Base-by-base conservation (phyloP, 2,888 invertebrate genomes). In the Poecilobothrus nobilitatus region DNA sequence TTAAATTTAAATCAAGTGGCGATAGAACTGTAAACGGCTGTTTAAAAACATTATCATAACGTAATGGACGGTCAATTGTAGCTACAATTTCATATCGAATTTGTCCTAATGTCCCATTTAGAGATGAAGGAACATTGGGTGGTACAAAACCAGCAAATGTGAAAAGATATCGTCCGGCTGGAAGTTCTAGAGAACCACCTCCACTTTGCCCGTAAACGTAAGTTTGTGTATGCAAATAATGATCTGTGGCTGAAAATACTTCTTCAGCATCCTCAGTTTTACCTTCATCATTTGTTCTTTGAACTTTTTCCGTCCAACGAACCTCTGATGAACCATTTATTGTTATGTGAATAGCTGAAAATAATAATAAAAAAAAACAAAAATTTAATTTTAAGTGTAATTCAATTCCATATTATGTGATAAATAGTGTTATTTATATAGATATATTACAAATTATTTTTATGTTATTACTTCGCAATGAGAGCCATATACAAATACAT, bases 1-100 rank as follows among this genome's bases (percentile, higher is more conserved):
- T 88, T 69, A 85, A 83, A 81, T 94, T 94, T 71, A 95, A 84
- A 81, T 94, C 94, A 74, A 91, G 84, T 12, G 89, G 87, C 70
- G 90, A 88, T 68, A 92, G 85, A 12, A 95, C 89, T 44, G 91
- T 91, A 76, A 94, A 93, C 6, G 89, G 87, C 77, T 86, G 86
- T 79, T 91, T 91, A n/a, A 88, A 88, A 71, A 89, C 90, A 74
- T 91, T 90, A 80, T 94, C 92, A 80, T 91, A 91, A 74, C 91
- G 91, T 89, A 92, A 92, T 4, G 94, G 92, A 12, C 92, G 85
- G 79, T 94, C 94, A 33, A 95, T 83, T 1, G 87, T 88, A 15
- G 90, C 88, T 77, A 89, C 90, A 10, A 92, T 86, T 18, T 88
- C 89, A 76, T 94, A 95, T 44, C 91, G 85, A 22, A 95, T 86